A percentile compares a stretch with the other conserved stretches of the same genome.
phyloP scores from a whole-genome alignment of 2,113 vertebrate genomes.

The Amazona vittata region DNA sequence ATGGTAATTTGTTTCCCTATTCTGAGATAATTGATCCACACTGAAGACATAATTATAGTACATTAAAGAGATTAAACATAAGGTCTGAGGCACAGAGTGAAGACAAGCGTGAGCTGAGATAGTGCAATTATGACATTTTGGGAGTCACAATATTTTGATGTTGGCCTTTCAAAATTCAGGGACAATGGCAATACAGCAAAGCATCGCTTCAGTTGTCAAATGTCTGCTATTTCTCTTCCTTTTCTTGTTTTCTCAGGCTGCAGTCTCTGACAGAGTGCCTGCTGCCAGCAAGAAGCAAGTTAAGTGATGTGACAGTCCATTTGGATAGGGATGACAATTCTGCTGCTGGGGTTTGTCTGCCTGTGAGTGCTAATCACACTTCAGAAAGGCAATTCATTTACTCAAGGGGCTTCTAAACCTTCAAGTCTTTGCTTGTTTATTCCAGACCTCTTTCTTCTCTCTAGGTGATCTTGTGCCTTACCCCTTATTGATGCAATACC shows the following conservation, averaged over 20 bases:
- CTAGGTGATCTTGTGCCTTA: background rate
- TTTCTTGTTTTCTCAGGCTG: background rate
- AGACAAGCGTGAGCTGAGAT: conserved; percentile 44
- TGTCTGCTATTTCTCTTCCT: background rate
- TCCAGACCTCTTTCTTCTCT: background rate
- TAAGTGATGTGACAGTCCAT: conserved; percentile 18
- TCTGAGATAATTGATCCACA: conserved; percentile 75
- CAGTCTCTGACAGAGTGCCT: conserved; percentile 18
- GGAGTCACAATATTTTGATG: conserved; percentile 75
- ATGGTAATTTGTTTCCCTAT: conserved; percentile 74
- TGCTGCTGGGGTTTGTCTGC: background rate
- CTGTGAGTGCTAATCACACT: conserved; percentile 11
- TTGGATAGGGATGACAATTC: background rate
- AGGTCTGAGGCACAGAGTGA: conserved; percentile 55
- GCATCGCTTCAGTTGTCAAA: conserved; percentile 5
- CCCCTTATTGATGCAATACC: background rate
- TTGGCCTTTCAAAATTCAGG: conserved; percentile 62
- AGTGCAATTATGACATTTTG: conserved; percentile 68
- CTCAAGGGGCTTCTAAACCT: background rate
- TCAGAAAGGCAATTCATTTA: conserved; percentile 9
- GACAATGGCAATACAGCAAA: conserved; percentile 14
- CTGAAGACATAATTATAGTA: conserved; percentile 70
- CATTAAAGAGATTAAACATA: conserved; percentile 72
- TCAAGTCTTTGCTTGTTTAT: background rate
- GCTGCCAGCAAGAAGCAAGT: conserved; percentile 22